A percentile compares a stretch with the other conserved stretches of the same genome.
Evolutionary conservation across 2,888 invertebrate species (phyloP).

Genomic region (Tetropium fuscum): DNA sequence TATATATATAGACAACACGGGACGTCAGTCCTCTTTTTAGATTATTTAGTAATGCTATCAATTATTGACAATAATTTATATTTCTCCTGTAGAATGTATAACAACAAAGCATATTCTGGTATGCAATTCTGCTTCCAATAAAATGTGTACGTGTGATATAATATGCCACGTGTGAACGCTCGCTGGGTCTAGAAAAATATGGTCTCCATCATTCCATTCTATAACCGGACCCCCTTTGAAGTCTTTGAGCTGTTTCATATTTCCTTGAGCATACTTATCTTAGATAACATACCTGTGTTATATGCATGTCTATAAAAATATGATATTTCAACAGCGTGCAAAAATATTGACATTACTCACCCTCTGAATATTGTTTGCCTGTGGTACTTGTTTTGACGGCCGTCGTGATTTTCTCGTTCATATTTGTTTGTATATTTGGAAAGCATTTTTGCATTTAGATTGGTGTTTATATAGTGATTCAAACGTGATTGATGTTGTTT

Average conservation of each 20-base stretch:
- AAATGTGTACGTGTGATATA: constrained; percentile 9
- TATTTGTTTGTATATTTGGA: constrained; percentile 9
- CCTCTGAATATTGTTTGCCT: constrained; percentile 13
- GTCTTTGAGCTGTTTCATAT: too few relatives aligned
- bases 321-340: neutral
- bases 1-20: too few relatives aligned
- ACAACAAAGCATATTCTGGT: constrained; percentile 3
- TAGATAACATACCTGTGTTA: too few relatives aligned
- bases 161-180: neutral
- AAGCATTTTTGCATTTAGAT: constrained; percentile 21
- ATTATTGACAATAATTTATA: too few relatives aligned
- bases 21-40: too few relatives aligned
- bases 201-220: neutral
- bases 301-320: too few relatives aligned
- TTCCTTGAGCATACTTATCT: too few relatives aligned
- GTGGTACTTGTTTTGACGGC: constrained; percentile 12
- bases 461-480: constrained; percentile 19
- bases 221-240: too few relatives aligned
- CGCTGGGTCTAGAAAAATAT: too few relatives aligned
- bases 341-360: constrained; percentile 10
- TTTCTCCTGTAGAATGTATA: too few relatives aligned
- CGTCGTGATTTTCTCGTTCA: constrained; percentile 13
- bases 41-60: too few relatives aligned
- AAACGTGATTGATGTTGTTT: constrained; percentile 23
- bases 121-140: constrained; percentile 2